Base-by-base conservation (phyloP, 2,888 invertebrate genomes). In the Parnassius glacialis region DNA sequence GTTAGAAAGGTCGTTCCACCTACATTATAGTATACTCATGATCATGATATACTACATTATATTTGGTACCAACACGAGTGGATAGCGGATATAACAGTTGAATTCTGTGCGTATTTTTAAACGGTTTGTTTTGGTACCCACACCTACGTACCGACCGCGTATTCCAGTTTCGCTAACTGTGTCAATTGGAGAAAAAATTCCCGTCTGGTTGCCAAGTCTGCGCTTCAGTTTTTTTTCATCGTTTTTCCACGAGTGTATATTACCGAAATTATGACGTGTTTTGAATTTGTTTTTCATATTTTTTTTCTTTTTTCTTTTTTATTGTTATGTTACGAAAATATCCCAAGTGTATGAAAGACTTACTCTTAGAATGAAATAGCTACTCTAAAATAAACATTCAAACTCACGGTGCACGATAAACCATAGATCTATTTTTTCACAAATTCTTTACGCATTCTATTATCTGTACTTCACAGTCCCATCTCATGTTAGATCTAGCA, bases 121-220 rank as follows among this genome's bases (percentile, higher is more conserved):
- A 67, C 68, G 73, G 70, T 71, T 74, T 78, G 83, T 80, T 82
- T 74, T 81, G 79, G 70, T 74, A 70, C 74, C 52, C 70, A 56
- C 75, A 70, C 87, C 87, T 77, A 86, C 87, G 74, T 65, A 57
- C 73, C 52, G 84, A 70, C 87, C 87, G 85, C 77, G 68, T 81
- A 78, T 75, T 71, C 86, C 67, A 85, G 74, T 80, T 88, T 78
- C 68, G 69, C 66, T 71, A 90, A 80, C 74, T 74, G 80, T 89
- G 89, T 90, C 90, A 90, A 89, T 89, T 86, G 86, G 81, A 68
- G 73, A 76, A 78, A 78, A 81, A 85, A 83, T 84, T 81, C 69
- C 70, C 68, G 81, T 76, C 72, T 71, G 67, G 79, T 74, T 86
- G 89, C 87, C 89, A 90, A 87, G 78, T 74, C 70, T 59, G 66